Percentiles rank a stretch among this genome's conserved stretches.
These are phyloP conservation scores for Datnioides undecimradiatus DNA, from an alignment of 2,113 vertebrate species.

Conservation along the genomic window DNA sequence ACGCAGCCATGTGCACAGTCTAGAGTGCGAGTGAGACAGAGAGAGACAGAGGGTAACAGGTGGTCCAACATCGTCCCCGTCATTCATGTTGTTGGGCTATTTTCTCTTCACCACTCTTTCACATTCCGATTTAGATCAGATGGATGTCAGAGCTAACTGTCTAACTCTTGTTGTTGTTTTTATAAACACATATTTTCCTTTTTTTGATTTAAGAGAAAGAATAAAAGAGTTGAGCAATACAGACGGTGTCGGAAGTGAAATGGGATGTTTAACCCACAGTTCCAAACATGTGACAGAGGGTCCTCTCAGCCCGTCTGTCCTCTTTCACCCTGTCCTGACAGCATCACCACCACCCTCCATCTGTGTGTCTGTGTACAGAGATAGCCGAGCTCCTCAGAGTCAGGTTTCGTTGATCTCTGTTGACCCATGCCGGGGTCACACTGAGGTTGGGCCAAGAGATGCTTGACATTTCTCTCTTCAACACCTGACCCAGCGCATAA, in stretches of 20 bases:
- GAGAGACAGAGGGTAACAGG: not conserved
- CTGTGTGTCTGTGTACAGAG: slow-evolving; percentile 37
- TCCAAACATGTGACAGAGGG: slow-evolving; percentile 12
- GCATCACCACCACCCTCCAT: slow-evolving; percentile 38
- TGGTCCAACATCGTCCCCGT: not conserved
- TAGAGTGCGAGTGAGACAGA: not conserved
- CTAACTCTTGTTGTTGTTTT: not conserved
- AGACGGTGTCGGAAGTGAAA: too few relatives aligned
- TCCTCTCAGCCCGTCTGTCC: slow-evolving; percentile 25
- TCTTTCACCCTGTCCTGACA: slow-evolving; percentile 45
- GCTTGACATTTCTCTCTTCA: slow-evolving; percentile 70
- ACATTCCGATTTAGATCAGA: not conserved
- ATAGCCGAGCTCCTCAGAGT: slow-evolving; percentile 50
- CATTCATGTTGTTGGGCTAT: not conserved
- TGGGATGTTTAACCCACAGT: too few relatives aligned
- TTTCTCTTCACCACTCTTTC: not conserved
- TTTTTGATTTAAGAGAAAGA: too few relatives aligned
- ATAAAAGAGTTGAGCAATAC: too few relatives aligned
- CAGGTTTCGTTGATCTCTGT: slow-evolving; percentile 66
- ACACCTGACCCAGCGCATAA: slow-evolving; percentile 65
- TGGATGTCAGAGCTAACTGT: too few relatives aligned
- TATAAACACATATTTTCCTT: not conserved
- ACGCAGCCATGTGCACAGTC: not conserved
- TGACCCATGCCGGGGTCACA: slow-evolving; percentile 58
- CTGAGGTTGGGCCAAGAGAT: slow-evolving; percentile 73